A percentile compares a stretch with the other conserved stretches of the same genome.
Evolutionary conservation across 2,113 vertebrate species (phyloP).

Genomic region (Butorides virescens): DNA sequence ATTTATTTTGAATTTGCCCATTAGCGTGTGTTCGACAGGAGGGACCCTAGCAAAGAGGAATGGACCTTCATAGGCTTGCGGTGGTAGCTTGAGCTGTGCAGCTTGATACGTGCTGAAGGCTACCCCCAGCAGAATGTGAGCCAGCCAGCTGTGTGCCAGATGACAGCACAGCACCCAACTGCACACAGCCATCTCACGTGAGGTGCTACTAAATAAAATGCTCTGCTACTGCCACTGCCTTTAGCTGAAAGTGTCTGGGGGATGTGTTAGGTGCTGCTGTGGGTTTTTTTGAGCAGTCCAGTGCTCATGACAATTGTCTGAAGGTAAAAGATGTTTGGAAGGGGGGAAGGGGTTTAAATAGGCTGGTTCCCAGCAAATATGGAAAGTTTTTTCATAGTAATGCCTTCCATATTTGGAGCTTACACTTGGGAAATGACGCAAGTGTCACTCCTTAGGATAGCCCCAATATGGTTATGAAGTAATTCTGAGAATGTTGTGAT

Average conservation of each 20-base stretch:
- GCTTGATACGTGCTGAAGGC: not conserved
- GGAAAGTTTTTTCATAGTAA: not conserved
- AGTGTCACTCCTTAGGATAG: not conserved
- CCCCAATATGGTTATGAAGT: not conserved
- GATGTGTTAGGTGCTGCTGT: not conserved
- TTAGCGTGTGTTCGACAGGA: not conserved
- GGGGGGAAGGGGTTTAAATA: not conserved
- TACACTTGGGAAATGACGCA: not conserved
- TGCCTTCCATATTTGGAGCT: not conserved
- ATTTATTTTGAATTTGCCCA: not conserved
- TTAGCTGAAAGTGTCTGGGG: not conserved
- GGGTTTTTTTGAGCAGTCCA: not conserved
- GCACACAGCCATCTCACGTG: not conserved
- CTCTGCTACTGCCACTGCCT: not conserved
- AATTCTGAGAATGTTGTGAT: not conserved
- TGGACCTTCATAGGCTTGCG: not conserved
- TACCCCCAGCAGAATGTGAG: not conserved
- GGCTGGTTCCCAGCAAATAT: not conserved
- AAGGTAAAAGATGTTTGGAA: not conserved
- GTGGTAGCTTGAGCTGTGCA: not conserved
- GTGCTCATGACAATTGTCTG: not conserved
- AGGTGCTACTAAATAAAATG: not conserved
- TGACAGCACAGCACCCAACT: slow-evolving; percentile 1
- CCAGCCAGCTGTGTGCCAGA: slow-evolving; percentile 7
- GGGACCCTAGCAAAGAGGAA: not conserved